Percentiles rank a stretch among this genome's conserved stretches.
phyloP scores from a whole-genome alignment of 2,888 invertebrate species.

The Podotricha telesiphe region DNA sequence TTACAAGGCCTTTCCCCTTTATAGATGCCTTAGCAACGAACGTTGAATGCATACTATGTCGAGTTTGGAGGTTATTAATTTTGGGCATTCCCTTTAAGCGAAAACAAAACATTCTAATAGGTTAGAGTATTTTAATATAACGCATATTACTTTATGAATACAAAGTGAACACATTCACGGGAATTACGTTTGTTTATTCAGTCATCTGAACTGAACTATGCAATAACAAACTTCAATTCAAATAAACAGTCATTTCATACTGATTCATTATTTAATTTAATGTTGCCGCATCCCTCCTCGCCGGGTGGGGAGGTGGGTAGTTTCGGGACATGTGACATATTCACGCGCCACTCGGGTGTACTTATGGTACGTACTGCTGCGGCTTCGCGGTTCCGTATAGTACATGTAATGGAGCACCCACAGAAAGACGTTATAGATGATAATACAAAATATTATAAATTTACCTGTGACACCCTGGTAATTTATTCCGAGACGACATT shows the following conservation, averaged over 20 bases:
- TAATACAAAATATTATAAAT: slow-evolving; percentile 13
- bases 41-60: slow-evolving; percentile 52
- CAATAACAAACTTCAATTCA: slow-evolving; percentile 20
- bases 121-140: slow-evolving; percentile 17
- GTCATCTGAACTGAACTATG: slow-evolving; percentile 26
- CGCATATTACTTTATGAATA: slow-evolving; percentile 5
- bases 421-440: slow-evolving; percentile 50
- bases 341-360: slow-evolving; percentile 69
- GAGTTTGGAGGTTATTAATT: slow-evolving; percentile 40
- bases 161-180: slow-evolving; percentile 3
- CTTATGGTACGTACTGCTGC: slow-evolving; percentile 64
- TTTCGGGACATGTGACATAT: slow-evolving; percentile 72
- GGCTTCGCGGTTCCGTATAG: slow-evolving; percentile 62
- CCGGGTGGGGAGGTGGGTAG: slow-evolving; percentile 50
- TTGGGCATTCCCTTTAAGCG: slow-evolving; percentile 40
- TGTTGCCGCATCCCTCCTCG: slow-evolving; percentile 54
- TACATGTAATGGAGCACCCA: slow-evolving; percentile 67
- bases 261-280: slow-evolving; percentile 40
- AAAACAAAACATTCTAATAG: slow-evolving; percentile 10
- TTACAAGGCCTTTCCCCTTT: slow-evolving; percentile 65
- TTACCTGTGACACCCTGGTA: background rate
- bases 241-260: slow-evolving; percentile 29
- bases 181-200: slow-evolving; percentile 16
- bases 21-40: slow-evolving; percentile 51
- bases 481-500: background rate